Evolutionary conservation across 2,888 invertebrate species (phyloP).

Genomic region (Linyphia triangularis): DNA sequence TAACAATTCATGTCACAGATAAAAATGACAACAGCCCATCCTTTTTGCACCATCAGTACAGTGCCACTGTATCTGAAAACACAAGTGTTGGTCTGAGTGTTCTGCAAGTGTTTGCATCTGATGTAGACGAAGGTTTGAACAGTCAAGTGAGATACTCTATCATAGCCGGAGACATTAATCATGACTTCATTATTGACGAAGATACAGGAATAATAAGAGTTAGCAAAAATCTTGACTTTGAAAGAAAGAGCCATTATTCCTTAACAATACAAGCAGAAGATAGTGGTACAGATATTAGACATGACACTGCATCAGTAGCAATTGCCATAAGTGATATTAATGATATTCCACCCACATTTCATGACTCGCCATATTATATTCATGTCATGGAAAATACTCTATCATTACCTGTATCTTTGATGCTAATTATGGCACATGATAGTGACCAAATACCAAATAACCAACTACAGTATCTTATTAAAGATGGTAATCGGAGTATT

Average conservation of each 20-base stretch:
- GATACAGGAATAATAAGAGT: conserved; percentile 94
- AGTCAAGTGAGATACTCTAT: conserved; percentile 95
- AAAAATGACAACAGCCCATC: conserved; percentile 94
- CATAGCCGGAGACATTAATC: conserved; percentile 91
- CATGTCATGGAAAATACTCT: conserved; percentile 93
- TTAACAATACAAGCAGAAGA: conserved; percentile 90
- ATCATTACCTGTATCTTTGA: conserved; percentile 83
- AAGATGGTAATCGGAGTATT: conserved; percentile 90
- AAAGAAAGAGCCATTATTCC: conserved; percentile 90
- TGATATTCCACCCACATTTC: conserved; percentile 94
- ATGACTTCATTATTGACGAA: conserved; percentile 94
- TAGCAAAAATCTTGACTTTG: conserved; percentile 95
- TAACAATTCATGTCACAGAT: conserved; percentile 88
- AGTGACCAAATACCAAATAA: conserved; percentile 94
- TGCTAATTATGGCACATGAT: conserved; percentile 90
- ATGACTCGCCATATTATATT: conserved; percentile 95
- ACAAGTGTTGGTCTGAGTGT: conserved; percentile 95
- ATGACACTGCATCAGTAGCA: conserved; percentile 87
- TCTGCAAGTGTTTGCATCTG: conserved; percentile 83
- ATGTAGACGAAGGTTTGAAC: conserved; percentile 88
- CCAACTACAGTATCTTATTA: conserved; percentile 94
- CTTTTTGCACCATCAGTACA: conserved; percentile 91
- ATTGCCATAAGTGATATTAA: conserved; percentile 94
- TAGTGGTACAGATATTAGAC: conserved; percentile 82
- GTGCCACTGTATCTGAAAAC: conserved; percentile 93